Evolutionary conservation across 2,113 vertebrate genomes (phyloP).

Genomic region (Boleophthalmus pectinirostris): DNA sequence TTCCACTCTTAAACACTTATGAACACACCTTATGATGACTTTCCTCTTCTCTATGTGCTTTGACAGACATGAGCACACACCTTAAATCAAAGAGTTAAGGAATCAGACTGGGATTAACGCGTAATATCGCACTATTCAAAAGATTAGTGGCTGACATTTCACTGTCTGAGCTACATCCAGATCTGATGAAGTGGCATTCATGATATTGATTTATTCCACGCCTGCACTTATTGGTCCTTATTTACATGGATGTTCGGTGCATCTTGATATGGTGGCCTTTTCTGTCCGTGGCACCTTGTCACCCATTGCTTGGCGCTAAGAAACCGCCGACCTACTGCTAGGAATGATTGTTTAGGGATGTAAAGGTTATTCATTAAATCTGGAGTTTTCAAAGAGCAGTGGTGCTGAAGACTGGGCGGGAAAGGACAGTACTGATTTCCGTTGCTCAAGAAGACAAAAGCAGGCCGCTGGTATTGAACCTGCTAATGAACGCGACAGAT

Average conservation of each 20-base stretch:
- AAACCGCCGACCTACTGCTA: slow-evolving; percentile 22
- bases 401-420: slow-evolving; percentile 14
- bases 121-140: slow-evolving; percentile 78
- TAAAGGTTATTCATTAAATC: slow-evolving; percentile 46
- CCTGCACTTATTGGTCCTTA: slow-evolving; percentile 32
- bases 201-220: slow-evolving; percentile 61
- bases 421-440: slow-evolving; percentile 35
- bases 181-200: slow-evolving; percentile 68
- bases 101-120: slow-evolving; percentile 75
- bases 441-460: slow-evolving; percentile 32
- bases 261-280: slow-evolving; percentile 60
- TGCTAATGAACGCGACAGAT: slow-evolving; percentile 49
- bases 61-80: slow-evolving; percentile 46
- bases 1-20: background rate
- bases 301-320: slow-evolving; percentile 31
- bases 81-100: slow-evolving; percentile 50
- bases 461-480: slow-evolving; percentile 34
- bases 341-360: slow-evolving; percentile 36
- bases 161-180: slow-evolving; percentile 45
- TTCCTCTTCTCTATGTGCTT: slow-evolving; percentile 14
- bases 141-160: slow-evolving; percentile 77
- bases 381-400: slow-evolving; percentile 34
- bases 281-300: slow-evolving; percentile 49
- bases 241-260: slow-evolving; percentile 28
- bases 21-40: background rate